Evolutionary conservation across 2,888 invertebrate genomes (phyloP), one percentile per base, ranked within the genome.

Genomic region (Creontiades dilutus): DNA sequence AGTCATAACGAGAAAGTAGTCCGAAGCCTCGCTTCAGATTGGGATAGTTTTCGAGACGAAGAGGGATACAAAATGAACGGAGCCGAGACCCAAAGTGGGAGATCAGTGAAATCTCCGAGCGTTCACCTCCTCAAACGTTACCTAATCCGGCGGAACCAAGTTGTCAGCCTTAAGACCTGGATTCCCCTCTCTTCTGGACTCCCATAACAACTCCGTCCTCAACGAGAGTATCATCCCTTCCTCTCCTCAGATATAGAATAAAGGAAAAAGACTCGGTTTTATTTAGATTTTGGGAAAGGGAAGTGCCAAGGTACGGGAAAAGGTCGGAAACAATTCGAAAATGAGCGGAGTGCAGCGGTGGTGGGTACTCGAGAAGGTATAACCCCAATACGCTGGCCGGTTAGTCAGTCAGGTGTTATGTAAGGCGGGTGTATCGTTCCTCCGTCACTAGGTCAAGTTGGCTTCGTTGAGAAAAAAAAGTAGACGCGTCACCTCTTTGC

Each of bases 161-260:
- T 86, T 68, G 86, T 68, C 86, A 86, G 75, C 86, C 86, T 76
- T 75, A 86, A 86, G 86, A 86, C 86, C 86, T 86, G 86, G 86
- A 68, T 86, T 75, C 86, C 86, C 86, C 68, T 86, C 86, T 61
- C 86, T 27, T 7, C 68, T 19, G 23, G 37, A 37, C 7, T 11
- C 27, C 68, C 68, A 68, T 23, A 23, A 68, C 68, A 68, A 68
- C 68, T 23, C 68, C 68, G 68, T 23, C 7, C 68, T 13, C 3
- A 37, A 4, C 23, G 13, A 13, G 27, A 68, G 23, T 61, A 68
- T 68, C 68, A 19, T 68, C 68, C 9, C 23, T 27, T 1, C 12
- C 37, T 2, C 37, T 1, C 12, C 37, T 2, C 37, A 37, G 37
- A 37, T 37, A 37, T 7, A 7, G 37, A 37, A 37, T 4, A n/a